Base-by-base conservation (phyloP, 2,113 vertebrate genomes). In the Oncorhynchus gorbuscha region DNA sequence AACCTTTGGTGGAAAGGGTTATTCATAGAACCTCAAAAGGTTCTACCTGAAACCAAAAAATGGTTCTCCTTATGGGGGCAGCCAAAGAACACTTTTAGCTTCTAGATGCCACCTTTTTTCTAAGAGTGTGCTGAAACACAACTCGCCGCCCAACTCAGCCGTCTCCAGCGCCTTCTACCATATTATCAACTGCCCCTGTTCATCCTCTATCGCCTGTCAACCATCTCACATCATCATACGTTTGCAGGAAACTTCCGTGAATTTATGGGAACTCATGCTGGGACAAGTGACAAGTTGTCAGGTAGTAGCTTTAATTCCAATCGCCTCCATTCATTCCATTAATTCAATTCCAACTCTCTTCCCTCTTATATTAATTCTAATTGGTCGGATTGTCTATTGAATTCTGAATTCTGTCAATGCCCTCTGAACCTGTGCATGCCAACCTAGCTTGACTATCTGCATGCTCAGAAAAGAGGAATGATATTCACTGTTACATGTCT, bases 171-270 rank as follows among this genome's bases (percentile, higher is more conserved):
- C 76, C 22, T 71, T 67, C 78, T 14, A 24, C 80, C 67, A 30
- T 84, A 71, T 78, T 67, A 75, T 86, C 76, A 64, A 75, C 80
- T 76, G 26, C 75, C 62, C 71, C 66, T 30, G 68, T 73, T 69
- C 72, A 62, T 76, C 73, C 77, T 76, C 81, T 77, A 70, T 86
- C 83, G 81, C 81, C 87, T 90, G 90, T 93, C 80, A 93, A 92
- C 90, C 85, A 90, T 91, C 83, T 92, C 64, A 76, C 92, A 90
- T 18, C 51, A 55, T 55, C 51, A 55, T 90, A 93, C 93, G 72
- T 93, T 94, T 93, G 90, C 92, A 93, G 93, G 93, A 92, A 94
- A 93, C 91, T 87, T 93, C 93, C 90, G 83, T 93, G 92, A 93
- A 91, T 93, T 92, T 94, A 92, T 92, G 90, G 92, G 89, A 93